phyloP scores from a whole-genome alignment of 2,888 invertebrate genomes.

The Encarsia formosa region DNA sequence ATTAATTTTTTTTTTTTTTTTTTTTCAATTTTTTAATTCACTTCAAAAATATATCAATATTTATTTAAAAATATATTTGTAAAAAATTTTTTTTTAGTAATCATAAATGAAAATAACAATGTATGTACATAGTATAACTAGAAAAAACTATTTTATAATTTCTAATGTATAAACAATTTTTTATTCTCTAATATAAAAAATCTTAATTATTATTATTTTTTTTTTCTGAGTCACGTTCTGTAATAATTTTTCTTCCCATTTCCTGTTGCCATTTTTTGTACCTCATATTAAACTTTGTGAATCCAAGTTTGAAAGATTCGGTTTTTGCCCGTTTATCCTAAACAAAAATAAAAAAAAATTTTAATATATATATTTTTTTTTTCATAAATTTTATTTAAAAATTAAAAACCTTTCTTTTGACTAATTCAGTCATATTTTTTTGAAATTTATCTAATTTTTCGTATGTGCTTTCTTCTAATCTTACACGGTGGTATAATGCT shows the following conservation, averaged over 20 bases:
- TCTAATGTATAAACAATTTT: constrained; percentile 1
- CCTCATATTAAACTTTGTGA: constrained; percentile 32
- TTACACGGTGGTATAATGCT: constrained; percentile 59
- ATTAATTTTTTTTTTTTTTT: constrained; percentile 25
- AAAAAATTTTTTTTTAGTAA: constrained; percentile 13
- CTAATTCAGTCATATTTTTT: constrained; percentile 25
- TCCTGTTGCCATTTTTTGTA: constrained; percentile 30
- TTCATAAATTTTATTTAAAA: neutral
- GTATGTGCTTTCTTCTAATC: constrained; percentile 61
- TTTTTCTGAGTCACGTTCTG: constrained; percentile 2
- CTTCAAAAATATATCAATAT: too few species aligned
- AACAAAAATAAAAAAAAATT: neutral
- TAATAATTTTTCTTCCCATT: constrained; percentile 22
- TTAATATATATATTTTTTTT: neutral
- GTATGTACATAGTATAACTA: constrained; percentile 19
- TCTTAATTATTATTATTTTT: neutral
- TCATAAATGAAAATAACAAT: constrained; percentile 12
- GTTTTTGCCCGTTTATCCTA: constrained; percentile 10
- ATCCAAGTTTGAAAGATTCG: constrained; percentile 29
- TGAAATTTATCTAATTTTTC: constrained; percentile 58
- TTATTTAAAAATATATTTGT: constrained; percentile 6
- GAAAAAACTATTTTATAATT: neutral
- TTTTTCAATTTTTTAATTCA: too few species aligned
- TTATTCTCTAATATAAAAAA: constrained; percentile 6
- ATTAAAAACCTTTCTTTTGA: constrained; percentile 30